Evolutionary conservation across 2,888 invertebrate species (phyloP).

Genomic region (Orgyia antiqua): DNA sequence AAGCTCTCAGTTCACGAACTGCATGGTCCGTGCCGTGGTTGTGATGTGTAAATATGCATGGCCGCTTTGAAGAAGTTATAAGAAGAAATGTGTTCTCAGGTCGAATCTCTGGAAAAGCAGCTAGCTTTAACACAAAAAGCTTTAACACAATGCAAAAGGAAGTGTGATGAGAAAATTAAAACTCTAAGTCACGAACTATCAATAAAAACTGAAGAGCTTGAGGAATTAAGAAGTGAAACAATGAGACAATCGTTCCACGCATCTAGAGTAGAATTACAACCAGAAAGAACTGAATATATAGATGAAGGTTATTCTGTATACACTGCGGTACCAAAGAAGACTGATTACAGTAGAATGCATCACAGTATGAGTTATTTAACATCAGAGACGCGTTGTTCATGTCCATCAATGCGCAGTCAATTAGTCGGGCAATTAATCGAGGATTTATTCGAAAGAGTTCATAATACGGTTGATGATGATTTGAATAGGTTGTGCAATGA

Average conservation of each 20-base stretch:
- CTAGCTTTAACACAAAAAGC: conserved; percentile 74
- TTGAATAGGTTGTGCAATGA: conserved; percentile 60
- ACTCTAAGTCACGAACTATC: conserved; percentile 79
- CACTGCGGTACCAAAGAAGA: conserved; percentile 69
- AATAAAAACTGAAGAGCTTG: conserved; percentile 72
- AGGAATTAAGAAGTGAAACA: conserved; percentile 65
- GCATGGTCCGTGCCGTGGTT: conserved; percentile 45
- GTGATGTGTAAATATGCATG: conserved; percentile 61
- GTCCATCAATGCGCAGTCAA: conserved; percentile 67
- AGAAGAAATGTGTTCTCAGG: conserved; percentile 74
- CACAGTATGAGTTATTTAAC: conserved; percentile 71
- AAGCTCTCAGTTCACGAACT: conserved; percentile 40
- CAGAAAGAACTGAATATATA: conserved; percentile 66
- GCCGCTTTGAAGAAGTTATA: conserved; percentile 48
- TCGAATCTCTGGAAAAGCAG: conserved; percentile 78
- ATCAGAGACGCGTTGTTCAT: conserved; percentile 61
- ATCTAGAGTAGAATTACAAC: conserved; percentile 62
- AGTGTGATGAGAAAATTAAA: conserved; percentile 75
- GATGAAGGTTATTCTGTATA: conserved; percentile 71
- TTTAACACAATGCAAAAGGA: conserved; percentile 72
- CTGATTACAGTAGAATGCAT: conserved; percentile 67
- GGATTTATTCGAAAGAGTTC: conserved; percentile 66
- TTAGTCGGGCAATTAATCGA: conserved; percentile 69
- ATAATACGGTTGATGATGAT: conserved; percentile 62
- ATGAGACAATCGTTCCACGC: conserved; percentile 65